Percentiles rank a stretch among this genome's conserved stretches.
These are phyloP conservation scores for Machimus atricapillus DNA, from an alignment of 2,888 invertebrate genomes.

Conservation along the genomic window DNA sequence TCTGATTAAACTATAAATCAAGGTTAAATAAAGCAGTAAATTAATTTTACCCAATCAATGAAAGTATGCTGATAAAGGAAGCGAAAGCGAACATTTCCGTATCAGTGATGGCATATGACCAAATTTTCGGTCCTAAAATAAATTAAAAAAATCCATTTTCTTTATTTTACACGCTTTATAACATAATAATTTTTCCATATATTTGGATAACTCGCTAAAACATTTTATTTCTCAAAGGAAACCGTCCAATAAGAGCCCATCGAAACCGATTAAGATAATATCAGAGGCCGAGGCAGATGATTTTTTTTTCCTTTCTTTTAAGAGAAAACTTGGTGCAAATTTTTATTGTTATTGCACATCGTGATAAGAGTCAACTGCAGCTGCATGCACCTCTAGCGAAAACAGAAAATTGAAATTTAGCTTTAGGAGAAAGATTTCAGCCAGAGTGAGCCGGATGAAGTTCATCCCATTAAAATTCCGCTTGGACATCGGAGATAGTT, in stretches of 20 bases:
- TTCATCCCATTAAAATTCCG: not conserved
- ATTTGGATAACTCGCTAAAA: not conserved
- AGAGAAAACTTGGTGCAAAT: not conserved
- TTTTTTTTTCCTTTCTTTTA: not conserved
- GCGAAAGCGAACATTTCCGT: not conserved
- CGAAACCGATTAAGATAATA: not conserved
- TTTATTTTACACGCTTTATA: not conserved
- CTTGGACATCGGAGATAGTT: not conserved
- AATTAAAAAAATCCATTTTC: not conserved
- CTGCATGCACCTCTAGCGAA: slow-evolving; percentile 4
- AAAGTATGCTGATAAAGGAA: not conserved
- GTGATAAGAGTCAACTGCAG: not conserved
- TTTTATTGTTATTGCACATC: not conserved
- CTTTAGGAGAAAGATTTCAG: slow-evolving; percentile 1
- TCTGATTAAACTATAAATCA: not conserved
- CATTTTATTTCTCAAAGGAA: not conserved
- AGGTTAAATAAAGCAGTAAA: not conserved
- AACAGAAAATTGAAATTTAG: not conserved
- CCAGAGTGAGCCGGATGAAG: not conserved
- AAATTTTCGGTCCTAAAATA: not conserved
- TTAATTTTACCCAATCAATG: not conserved
- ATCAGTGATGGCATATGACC: not conserved
- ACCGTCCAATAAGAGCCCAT: not conserved
- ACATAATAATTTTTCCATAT: not conserved
- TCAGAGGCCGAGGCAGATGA: not conserved